These are phyloP conservation scores for Mactromeris polynyma DNA, from an alignment of 2,888 invertebrate species.

Conservation along the genomic window DNA sequence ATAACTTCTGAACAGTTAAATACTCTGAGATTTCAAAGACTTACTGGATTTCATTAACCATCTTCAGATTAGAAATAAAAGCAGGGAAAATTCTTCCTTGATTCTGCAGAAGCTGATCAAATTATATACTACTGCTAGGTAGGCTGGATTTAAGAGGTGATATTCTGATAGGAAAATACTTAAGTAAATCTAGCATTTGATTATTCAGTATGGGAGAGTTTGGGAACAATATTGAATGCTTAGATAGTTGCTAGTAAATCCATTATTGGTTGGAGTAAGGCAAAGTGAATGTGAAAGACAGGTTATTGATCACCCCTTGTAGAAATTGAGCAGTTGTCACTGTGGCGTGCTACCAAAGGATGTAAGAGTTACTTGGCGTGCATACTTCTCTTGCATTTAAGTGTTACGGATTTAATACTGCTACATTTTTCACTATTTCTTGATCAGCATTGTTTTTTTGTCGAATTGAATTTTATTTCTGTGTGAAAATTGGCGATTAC, in stretches of 20 bases:
- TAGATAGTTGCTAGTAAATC: conserved; percentile 18
- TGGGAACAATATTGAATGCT: conserved; percentile 21
- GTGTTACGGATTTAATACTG: background rate
- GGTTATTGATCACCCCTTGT: background rate
- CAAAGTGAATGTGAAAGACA: conserved; percentile 14
- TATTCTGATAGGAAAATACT: background rate
- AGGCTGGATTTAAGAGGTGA: conserved; percentile 8
- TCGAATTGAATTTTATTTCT: background rate
- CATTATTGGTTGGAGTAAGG: conserved; percentile 20
- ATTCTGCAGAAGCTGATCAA: no score
- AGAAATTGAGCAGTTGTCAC: conserved; percentile 19
- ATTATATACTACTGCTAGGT: background rate
- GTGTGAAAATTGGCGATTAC: background rate
- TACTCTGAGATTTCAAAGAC: no score
- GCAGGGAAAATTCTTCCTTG: no score
- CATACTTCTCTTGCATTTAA: background rate
- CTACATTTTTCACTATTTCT: background rate
- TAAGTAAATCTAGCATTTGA: conserved; percentile 10
- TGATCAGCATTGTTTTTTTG: background rate
- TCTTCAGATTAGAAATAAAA: no score
- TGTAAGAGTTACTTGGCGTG: background rate
- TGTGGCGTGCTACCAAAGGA: background rate
- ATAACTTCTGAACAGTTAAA: no score
- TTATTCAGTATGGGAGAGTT: conserved; percentile 4
- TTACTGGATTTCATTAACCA: no score